These are phyloP conservation scores for Papilio protenor DNA, from an alignment of 2,888 invertebrate genomes.

Conservation along the genomic window DNA sequence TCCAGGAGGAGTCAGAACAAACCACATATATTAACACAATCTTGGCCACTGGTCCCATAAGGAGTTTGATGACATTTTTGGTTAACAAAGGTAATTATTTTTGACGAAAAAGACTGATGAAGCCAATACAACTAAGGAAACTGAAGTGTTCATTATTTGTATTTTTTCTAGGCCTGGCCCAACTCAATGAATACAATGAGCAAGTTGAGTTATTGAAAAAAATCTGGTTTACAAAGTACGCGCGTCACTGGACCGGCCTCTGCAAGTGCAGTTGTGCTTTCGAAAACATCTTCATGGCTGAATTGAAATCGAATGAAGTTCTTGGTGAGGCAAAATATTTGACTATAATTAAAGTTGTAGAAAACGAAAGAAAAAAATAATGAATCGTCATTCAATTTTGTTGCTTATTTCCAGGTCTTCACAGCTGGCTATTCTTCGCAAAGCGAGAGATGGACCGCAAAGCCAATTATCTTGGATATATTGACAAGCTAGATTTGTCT, in stretches of 20 bases:
- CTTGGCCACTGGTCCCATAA: slow-evolving; percentile 89
- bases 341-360: neutral
- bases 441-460: slow-evolving; percentile 89
- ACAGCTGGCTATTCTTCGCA: slow-evolving; percentile 96
- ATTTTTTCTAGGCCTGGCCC: slow-evolving; percentile 75
- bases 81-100: slow-evolving; percentile 80
- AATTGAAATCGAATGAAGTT: slow-evolving; percentile 91
- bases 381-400: neutral
- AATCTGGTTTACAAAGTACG: slow-evolving; percentile 94
- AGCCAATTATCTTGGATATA: slow-evolving; percentile 92
- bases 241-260: slow-evolving; percentile 89
- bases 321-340: slow-evolving; percentile 71
- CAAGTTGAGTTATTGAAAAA: slow-evolving; percentile 86
- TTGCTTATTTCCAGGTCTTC: slow-evolving; percentile 86
- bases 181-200: slow-evolving; percentile 85
- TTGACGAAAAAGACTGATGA: neutral
- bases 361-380: neutral
- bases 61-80: slow-evolving; percentile 86
- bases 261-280: slow-evolving; percentile 95
- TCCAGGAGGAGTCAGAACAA: slow-evolving; percentile 88
- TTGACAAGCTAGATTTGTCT: slow-evolving; percentile 89
- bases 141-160: neutral
- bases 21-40: slow-evolving; percentile 88
- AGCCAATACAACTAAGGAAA: neutral
- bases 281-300: slow-evolving; percentile 96